phyloP scores from a whole-genome alignment of 2,797 vertebrate species.

The Glyptemys insculpta region DNA sequence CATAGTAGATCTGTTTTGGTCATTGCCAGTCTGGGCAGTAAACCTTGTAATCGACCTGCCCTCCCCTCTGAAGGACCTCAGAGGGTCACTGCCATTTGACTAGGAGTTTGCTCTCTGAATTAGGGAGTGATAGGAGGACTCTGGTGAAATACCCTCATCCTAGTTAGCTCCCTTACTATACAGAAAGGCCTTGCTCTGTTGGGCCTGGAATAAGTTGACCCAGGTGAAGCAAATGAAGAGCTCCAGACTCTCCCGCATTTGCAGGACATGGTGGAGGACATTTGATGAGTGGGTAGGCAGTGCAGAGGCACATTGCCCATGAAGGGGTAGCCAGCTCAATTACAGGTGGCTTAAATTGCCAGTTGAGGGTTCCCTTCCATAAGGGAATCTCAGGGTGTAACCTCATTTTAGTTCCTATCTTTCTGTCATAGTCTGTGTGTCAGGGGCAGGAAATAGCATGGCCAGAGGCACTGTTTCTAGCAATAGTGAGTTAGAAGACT shows the following conservation, averaged over 20 bases:
- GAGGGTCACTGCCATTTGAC: background rate
- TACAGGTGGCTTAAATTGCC: background rate
- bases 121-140: background rate
- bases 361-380: background rate
- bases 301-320: background rate
- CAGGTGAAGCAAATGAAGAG: background rate
- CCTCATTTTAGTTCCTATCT: background rate
- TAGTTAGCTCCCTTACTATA: background rate
- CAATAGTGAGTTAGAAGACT: slow-evolving; percentile 21
- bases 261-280: background rate
- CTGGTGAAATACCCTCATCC: background rate
- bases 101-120: background rate
- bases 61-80: background rate
- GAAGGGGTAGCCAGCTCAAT: background rate
- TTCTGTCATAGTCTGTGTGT: background rate
- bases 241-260: background rate
- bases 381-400: background rate
- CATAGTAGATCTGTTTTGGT: background rate
- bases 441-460: background rate
- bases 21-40: background rate
- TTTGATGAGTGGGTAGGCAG: background rate
- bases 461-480: background rate
- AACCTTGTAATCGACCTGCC: background rate
- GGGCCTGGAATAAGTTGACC: background rate
- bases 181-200: background rate